These are phyloP conservation scores for Mionectes macconnelli DNA, from an alignment of 2,113 vertebrate genomes.

Conservation along the genomic window DNA sequence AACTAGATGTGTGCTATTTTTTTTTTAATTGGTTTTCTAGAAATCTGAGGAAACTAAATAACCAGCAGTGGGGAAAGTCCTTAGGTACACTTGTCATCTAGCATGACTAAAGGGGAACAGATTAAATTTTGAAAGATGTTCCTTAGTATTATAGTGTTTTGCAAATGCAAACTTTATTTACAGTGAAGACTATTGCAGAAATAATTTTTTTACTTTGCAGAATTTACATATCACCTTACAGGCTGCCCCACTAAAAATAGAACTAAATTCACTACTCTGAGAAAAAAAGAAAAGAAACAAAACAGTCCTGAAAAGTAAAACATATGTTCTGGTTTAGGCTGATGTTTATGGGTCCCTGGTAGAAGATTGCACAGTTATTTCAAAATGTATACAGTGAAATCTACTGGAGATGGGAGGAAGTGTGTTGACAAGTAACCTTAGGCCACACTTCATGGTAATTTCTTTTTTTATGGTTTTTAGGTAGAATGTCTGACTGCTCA, in stretches of 20 bases:
- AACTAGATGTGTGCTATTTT: slow-evolving; percentile 9
- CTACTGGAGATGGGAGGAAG: not conserved
- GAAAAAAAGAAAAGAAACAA: not conserved
- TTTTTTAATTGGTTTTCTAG: slow-evolving; percentile 30
- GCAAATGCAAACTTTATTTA: not conserved
- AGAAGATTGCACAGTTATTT: not conserved
- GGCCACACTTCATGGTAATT: not conserved
- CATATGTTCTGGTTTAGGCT: not conserved
- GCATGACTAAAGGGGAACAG: not conserved
- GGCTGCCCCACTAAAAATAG: not conserved
- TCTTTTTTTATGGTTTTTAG: not conserved
- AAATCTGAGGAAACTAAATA: not conserved
- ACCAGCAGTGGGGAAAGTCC: not conserved
- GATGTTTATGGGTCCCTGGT: not conserved
- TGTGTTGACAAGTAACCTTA: not conserved
- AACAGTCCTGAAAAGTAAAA: not conserved
- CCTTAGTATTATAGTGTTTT: not conserved
- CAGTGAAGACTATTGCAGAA: not conserved
- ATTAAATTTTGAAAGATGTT: not conserved
- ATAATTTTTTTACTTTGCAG: not conserved
- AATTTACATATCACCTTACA: not conserved
- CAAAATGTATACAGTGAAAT: not conserved
- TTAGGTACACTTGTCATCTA: not conserved
- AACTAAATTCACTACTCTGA: not conserved
- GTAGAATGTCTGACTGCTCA: not conserved